These are phyloP conservation scores for Hyles vespertilio DNA, from an alignment of 1,140 invertebrate genomes.

Conservation along the genomic window DNA sequence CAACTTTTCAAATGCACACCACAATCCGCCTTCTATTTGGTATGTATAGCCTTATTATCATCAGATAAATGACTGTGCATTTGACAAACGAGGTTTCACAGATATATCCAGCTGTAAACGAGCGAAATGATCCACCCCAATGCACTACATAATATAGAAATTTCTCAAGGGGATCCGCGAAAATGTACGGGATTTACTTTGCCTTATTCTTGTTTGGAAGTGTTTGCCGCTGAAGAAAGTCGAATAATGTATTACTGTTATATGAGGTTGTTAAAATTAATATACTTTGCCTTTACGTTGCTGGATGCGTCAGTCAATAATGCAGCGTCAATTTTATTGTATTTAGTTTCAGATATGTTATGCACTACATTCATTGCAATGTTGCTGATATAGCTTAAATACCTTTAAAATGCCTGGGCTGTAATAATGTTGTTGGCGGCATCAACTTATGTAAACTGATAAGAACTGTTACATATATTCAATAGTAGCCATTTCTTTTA, in stretches of 20 bases:
- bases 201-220: conserved; percentile 36
- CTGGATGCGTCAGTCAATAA: too few relatives aligned
- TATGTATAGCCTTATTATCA: conserved; percentile 31
- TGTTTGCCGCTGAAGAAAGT: conserved; percentile 34
- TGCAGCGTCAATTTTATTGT: too few relatives aligned
- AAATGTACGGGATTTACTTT: conserved; percentile 62
- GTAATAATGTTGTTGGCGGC: too few relatives aligned
- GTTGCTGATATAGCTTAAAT: too few relatives aligned
- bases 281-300: too few relatives aligned
- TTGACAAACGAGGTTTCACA: conserved; percentile 73
- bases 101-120: conserved; percentile 67
- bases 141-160: conserved; percentile 71
- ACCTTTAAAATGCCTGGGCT: too few relatives aligned
- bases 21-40: conserved; percentile 1
- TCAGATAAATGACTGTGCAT: conserved; percentile 73
- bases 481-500: too few relatives aligned
- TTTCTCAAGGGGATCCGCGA: conserved; percentile 52
- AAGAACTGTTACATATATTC: too few relatives aligned
- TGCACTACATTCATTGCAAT: too few relatives aligned
- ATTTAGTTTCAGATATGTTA: too few relatives aligned
- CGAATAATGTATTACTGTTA: conserved; percentile 1
- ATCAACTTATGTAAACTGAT: too few relatives aligned
- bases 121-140: conserved; percentile 69
- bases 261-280: too few relatives aligned
- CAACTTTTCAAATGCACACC: neutral